Evolutionary conservation across 2,113 vertebrate species (phyloP).

Genomic region (Macquaria australasica): DNA sequence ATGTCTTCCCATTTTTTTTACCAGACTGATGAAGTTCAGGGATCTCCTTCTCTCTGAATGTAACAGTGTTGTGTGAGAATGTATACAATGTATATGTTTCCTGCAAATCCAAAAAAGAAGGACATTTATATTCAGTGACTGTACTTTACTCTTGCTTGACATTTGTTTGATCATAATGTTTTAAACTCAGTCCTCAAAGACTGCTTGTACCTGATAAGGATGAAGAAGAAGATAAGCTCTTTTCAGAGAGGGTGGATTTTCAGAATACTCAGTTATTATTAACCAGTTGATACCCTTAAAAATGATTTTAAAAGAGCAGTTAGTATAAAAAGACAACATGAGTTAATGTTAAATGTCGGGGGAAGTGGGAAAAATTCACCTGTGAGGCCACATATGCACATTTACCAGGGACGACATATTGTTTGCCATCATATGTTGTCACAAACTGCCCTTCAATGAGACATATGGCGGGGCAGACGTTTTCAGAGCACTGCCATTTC

Average conservation of each 20-base stretch:
- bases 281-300: constrained; percentile 72
- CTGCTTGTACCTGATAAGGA: constrained; percentile 69
- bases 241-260: constrained; percentile 29
- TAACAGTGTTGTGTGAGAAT: constrained; percentile 70
- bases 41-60: constrained; percentile 55
- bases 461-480: constrained; percentile 65
- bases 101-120: constrained; percentile 54
- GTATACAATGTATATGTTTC: constrained; percentile 74
- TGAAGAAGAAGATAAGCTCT: constrained; percentile 34
- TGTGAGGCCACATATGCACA: constrained; percentile 77
- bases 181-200: background rate
- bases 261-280: constrained; percentile 58
- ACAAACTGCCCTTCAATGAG: constrained; percentile 79
- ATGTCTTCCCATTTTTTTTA: constrained; percentile 33
- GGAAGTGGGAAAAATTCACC: constrained; percentile 52
- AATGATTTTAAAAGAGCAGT: background rate
- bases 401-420: constrained; percentile 73
- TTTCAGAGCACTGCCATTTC: constrained; percentile 75
- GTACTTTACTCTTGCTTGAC: background rate
- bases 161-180: background rate
- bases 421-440: constrained; percentile 83
- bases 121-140: background rate
- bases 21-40: constrained; percentile 77
- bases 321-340: background rate
- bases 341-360: background rate